These are phyloP conservation scores for Pseudachorutes palmiensis DNA, from an alignment of 1,140 invertebrate species.

Conservation along the genomic window DNA sequence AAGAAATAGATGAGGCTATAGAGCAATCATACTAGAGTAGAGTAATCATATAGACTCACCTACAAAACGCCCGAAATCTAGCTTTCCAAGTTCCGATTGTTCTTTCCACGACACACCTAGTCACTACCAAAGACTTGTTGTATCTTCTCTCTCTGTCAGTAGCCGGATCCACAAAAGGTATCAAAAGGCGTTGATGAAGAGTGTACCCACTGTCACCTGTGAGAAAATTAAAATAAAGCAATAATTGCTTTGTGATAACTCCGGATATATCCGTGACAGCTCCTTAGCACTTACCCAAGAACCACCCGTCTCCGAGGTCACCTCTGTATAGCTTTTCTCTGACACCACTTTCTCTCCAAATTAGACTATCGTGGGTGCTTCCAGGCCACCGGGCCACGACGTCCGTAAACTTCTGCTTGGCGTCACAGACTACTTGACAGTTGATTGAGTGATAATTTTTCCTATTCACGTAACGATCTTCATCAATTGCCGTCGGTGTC, in stretches of 20 bases:
- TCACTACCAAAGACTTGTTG: background rate
- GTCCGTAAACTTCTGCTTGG: conserved; percentile 40
- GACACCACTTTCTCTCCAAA: conserved; percentile 39
- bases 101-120: conserved; percentile 5
- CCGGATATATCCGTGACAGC: background rate
- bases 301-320: conserved; percentile 20
- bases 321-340: conserved; percentile 24
- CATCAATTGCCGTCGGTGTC: conserved; percentile 24
- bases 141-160: conserved; percentile 29
- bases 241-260: conserved; percentile 2
- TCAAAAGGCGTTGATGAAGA: conserved; percentile 33
- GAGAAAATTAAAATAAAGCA: background rate
- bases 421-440: conserved; percentile 39
- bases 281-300: conserved; percentile 16
- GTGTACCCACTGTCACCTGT: conserved; percentile 13
- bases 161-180: conserved; percentile 38
- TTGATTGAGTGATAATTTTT: conserved; percentile 28
- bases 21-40: background rate
- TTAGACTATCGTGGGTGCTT: conserved; percentile 40
- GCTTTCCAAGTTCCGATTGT: conserved; percentile 13
- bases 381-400: conserved; percentile 42
- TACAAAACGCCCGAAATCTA: background rate
- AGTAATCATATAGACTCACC: background rate
- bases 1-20: background rate
- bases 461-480: conserved; percentile 14